Evolutionary conservation across 2,113 vertebrate genomes (phyloP).

Genomic region (Natator depressus): DNA sequence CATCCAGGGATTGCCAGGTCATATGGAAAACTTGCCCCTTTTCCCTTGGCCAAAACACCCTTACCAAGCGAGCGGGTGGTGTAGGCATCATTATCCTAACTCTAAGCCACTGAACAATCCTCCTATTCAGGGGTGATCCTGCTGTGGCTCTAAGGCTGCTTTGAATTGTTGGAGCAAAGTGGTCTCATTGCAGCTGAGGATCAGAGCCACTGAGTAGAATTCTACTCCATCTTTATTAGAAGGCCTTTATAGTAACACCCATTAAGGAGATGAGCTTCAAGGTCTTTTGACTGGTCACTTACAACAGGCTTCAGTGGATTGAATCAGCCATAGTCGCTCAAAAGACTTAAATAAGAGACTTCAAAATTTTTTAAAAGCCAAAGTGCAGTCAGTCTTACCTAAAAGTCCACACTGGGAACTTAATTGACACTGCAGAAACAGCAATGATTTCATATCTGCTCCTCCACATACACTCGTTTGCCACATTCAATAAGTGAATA

Average conservation of each 20-base stretch:
- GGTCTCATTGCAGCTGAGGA: accelerated
- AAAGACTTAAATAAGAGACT: not conserved
- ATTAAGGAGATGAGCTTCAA: not conserved
- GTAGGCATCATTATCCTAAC: accelerated
- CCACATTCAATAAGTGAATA: not conserved
- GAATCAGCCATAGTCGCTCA: not conserved
- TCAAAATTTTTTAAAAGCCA: not conserved
- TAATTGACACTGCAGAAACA: not conserved
- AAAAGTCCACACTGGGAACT: accelerated
- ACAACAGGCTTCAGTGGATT: not conserved
- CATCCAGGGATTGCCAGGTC: not conserved
- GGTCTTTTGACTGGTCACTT: not conserved
- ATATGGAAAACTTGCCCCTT: not conserved
- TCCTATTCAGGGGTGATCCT: not conserved
- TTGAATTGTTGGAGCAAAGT: not conserved
- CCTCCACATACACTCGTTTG: not conserved
- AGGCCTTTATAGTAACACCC: not conserved
- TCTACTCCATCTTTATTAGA: not conserved
- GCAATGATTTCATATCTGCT: not conserved
- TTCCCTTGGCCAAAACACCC: not conserved
- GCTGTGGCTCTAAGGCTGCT: not conserved
- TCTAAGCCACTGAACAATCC: not conserved
- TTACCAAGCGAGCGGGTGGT: accelerated
- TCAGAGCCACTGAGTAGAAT: accelerated
- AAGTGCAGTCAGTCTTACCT: not conserved